Base-by-base conservation (phyloP, 37 sponge, comb jelly and placozoan species). In the Aplysina aerophoba region DNA sequence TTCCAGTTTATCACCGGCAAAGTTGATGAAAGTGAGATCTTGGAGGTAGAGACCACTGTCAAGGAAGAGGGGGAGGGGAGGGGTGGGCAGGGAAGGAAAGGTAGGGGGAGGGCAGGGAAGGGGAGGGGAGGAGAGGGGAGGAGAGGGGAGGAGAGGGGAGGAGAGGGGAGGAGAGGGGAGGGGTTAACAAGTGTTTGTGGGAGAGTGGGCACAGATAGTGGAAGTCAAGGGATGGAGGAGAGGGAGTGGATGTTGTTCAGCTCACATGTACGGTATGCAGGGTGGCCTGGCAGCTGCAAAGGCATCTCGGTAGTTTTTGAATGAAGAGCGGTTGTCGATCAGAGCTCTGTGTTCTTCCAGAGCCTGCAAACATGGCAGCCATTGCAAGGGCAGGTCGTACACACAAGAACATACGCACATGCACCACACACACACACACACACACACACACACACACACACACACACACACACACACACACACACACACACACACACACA, bases 211-310 rank as follows among this genome's bases (percentile, higher is more conserved):
- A n/a, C n/a, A n/a, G n/a, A n/a, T n/a, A n/a, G n/a, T n/a, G n/a
- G n/a, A n/a, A n/a, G n/a, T n/a, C n/a, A n/a, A n/a, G n/a, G n/a
- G n/a, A n/a, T n/a, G n/a, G n/a, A n/a, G n/a, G n/a, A 14, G 50
- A 44, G 8, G 50, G 50, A 44, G 50, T 44, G 8, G 50, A 8
- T 44, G 50, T 44, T 44, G 8, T 3, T 44, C 22, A 22, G 61
- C 96, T 92, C 67, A 96, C 96, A 96, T 90, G 90, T 96, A 96
- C 13, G 96, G 96, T 38, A 96, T 96, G 79, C 96, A 96, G 0
- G 96, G 96, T 38, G 94, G 91, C 35, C 85, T 90, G 15, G 96
- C 92, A 35, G 60, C 83, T 36, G 84, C 83, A 62, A 96, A 91
- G 0, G 94, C 96, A 40, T 87, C 88, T 74, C 96, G 83, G 85